These are phyloP conservation scores for Cyrtonyx montezumae DNA, from an alignment of 2,113 vertebrate species.

Conservation along the genomic window DNA sequence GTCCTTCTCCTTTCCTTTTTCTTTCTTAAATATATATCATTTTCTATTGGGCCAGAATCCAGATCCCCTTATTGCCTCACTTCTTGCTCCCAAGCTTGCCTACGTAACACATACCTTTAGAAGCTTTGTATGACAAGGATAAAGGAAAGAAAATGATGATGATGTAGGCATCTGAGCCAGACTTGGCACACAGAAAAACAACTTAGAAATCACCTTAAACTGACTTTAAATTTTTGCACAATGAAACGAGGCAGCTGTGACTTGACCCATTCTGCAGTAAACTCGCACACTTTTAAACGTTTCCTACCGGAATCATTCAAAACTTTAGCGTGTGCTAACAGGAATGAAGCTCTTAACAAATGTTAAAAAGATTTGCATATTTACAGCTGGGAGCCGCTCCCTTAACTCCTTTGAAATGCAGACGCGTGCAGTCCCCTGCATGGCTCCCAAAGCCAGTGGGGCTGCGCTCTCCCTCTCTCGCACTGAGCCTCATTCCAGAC, in stretches of 20 bases:
- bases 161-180: not conserved
- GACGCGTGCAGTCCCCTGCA: rapidly evolving
- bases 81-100: not conserved
- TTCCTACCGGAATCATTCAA: not conserved
- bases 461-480: not conserved
- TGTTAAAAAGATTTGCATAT: not conserved
- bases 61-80: rapidly evolving
- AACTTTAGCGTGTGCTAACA: not conserved
- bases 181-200: not conserved
- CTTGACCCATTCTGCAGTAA: not conserved
- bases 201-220: not conserved
- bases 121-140: not conserved
- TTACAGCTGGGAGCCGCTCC: not conserved
- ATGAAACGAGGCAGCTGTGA: not conserved
- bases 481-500: not conserved
- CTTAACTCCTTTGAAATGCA: not conserved
- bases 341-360: not conserved
- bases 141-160: not conserved
- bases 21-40: not conserved
- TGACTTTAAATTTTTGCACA: not conserved
- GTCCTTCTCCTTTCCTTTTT: not conserved
- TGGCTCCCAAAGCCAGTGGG: not conserved
- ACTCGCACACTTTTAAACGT: not conserved
- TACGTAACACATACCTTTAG: not conserved
- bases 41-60: not conserved